Evolutionary conservation across 2,113 vertebrate genomes (phyloP), one percentile per base, ranked within the genome.

Genomic region (human (Homo sapiens)): DNA sequence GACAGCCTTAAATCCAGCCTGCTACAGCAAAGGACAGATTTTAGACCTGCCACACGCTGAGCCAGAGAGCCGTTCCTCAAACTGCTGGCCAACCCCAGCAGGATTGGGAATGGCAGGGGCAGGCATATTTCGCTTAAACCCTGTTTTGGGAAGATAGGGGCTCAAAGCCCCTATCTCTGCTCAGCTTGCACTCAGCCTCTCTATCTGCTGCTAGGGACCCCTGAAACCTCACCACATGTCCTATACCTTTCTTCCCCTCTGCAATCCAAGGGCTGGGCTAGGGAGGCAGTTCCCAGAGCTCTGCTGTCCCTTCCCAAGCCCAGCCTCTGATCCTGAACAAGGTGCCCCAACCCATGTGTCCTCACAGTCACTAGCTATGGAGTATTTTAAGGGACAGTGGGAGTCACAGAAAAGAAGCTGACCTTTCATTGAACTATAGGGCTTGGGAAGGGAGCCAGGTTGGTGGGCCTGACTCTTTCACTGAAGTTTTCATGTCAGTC

Each of bases 401-500:
- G 40, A 38, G 27, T 25, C 32, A 0, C 8, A 66, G 55, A 27
- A 61, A 91, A 20, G 23, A 76, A 38, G 40, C 73, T 72, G 38
- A 23, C 27, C 8, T 30, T 22, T 55, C 14, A 2, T 8, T 75
- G 66, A 43, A 4, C 40, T 32, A 0, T 9, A 11, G 14, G 68
- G 27, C 13, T 1, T 2, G 16, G 40, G 18, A 7, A 20, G 18
- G 66, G 14, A 23, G 43, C 57, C 64, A 45, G 0, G 0, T 4
- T 32, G 13, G 12, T 11, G 20, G 25, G 35, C 43, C 87, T 32
- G 20, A 81, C 5, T 61, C 81, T 43, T 12, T 23, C 20, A 8
- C 11, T 64, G 38, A 61, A 7, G 30, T 38, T n/a, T 45, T 52
- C 18, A 0, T 11, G 0, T 25, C 48, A 4, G 23, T n/a, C 0